Conservation (phyloP, 2,888 invertebrate species). For the Auanema sp. region DNA sequence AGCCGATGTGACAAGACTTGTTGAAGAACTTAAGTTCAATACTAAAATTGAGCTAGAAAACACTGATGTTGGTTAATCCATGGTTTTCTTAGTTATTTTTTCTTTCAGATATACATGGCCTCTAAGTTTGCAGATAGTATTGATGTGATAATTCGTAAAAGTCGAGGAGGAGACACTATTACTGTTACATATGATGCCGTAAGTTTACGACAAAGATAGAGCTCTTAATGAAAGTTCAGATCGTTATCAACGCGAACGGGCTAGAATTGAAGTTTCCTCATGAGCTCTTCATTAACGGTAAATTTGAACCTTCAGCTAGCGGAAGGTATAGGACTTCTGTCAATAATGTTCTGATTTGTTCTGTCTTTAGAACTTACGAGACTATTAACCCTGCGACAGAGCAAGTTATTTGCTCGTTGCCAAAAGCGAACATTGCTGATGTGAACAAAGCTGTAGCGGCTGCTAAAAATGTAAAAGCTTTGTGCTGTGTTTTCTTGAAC, state of each 20-base stretch:
- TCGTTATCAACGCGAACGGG: conserved; percentile 76
- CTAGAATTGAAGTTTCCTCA: conserved; percentile 82
- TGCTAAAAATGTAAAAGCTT: conserved; percentile 75
- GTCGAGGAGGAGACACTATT: conserved; percentile 68
- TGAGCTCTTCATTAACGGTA: conserved; percentile 87
- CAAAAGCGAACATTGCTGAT: conserved; percentile 77
- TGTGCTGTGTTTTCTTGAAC: conserved; percentile 15
- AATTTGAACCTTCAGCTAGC: conserved; percentile 76
- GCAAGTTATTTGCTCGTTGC: conserved; percentile 69
- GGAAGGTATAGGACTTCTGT: conserved; percentile 59
- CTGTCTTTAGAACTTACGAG: conserved; percentile 49
- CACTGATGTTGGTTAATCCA: conserved; percentile 69
- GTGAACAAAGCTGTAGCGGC: conserved; percentile 85
- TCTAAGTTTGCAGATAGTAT: conserved; percentile 84
- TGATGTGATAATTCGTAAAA: conserved; percentile 72
- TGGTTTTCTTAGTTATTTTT: conserved; percentile 5
- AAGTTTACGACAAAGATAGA: not conserved
- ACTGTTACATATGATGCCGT: conserved; percentile 54
- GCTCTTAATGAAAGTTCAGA: conserved; percentile 14
- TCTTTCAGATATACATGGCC: conserved; percentile 80
- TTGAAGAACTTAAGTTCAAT: conserved; percentile 77
- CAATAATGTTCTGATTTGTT: not conserved
- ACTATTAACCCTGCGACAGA: conserved; percentile 84
- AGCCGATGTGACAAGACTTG: conserved; percentile 90
- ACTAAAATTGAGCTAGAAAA: conserved; percentile 77